Evolutionary conservation across 2,888 invertebrate species (phyloP), one percentile per base, ranked within the genome.

Genomic region (Syrphus vitripennis): DNA sequence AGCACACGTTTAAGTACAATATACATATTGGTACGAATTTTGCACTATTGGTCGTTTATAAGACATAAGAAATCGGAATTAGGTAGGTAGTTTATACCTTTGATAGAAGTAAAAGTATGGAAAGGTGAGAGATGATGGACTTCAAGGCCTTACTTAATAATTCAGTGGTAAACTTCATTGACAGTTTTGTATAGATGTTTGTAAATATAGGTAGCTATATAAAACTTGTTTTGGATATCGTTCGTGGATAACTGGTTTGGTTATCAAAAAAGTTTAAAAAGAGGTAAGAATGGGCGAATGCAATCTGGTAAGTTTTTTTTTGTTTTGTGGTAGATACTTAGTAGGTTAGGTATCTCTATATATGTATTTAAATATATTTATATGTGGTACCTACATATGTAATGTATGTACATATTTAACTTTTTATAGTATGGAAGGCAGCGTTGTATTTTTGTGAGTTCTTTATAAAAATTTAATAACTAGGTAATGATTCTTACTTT

Each of bases 241-340:
- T 55, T 42, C 4, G 16, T 70, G n/a, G 5, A 5, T 74, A 83
- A 83, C 83, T 78, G 83, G 83, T 83, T 83, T 78, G 83, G 83
- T 83, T 83, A 61, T 63, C 61, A 34, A 48, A 78, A 83, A 83
- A 83, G 37, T 70, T 24, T 16, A 40, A 57, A 67, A 77, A 42
- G 34, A 55, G 61, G 16, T 45, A 61, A 78, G 59, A 57, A 45
- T 63, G 74, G 24, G 61, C 78, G 78, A 78, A 74, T 78, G 83
- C 83, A 83, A 78, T 45, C 59, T 24, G 53, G 59, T 59, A 37
- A 21, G 21, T 59, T 59, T 26, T 59, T 59, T 26, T 76, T 50
- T 45, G 40, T 4, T 42, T 42, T 16, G n/a, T 40, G 40, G 40
- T 40, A 40, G 9, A 42, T 42, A 42, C 0, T 0, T 42, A 40